A percentile compares a stretch with the other conserved stretches of the same genome.
Evolutionary conservation across 2,113 vertebrate species (phyloP).

Genomic region (Hipposideros armiger): DNA sequence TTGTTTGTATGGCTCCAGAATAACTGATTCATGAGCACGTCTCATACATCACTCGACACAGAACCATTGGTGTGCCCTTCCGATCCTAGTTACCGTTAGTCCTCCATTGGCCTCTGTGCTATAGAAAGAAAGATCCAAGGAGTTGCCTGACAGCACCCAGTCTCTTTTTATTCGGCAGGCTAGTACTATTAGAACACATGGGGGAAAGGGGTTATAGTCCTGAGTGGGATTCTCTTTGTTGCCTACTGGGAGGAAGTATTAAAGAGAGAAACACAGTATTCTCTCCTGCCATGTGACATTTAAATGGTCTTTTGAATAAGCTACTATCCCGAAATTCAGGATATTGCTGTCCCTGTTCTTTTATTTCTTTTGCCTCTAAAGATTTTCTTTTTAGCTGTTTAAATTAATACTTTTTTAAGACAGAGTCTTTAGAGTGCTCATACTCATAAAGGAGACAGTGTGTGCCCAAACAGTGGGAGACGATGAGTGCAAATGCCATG

Average conservation of each 20-base stretch:
- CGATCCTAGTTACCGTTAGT: neutral
- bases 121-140: neutral
- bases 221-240: neutral
- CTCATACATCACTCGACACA: neutral
- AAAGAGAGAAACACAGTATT: neutral
- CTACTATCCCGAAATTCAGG: neutral
- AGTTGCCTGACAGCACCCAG: neutral
- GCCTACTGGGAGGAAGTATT: neutral
- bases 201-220: neutral
- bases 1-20: slow-evolving; percentile 71
- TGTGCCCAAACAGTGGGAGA: neutral
- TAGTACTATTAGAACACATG: neutral
- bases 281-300: neutral
- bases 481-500: neutral
- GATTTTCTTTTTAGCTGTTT: neutral
- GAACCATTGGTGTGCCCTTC: slow-evolving; percentile 4
- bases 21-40: slow-evolving; percentile 63
- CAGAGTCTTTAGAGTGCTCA: neutral
- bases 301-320: neutral
- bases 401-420: slow-evolving; percentile 39
- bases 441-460: neutral
- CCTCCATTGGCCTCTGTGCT: neutral
- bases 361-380: slow-evolving; percentile 28
- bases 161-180: neutral
- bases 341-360: neutral